Evolutionary conservation across 2,797 vertebrate species (phyloP), one percentile per base, ranked within the genome.

Genomic region (Taeniopygia guttata): DNA sequence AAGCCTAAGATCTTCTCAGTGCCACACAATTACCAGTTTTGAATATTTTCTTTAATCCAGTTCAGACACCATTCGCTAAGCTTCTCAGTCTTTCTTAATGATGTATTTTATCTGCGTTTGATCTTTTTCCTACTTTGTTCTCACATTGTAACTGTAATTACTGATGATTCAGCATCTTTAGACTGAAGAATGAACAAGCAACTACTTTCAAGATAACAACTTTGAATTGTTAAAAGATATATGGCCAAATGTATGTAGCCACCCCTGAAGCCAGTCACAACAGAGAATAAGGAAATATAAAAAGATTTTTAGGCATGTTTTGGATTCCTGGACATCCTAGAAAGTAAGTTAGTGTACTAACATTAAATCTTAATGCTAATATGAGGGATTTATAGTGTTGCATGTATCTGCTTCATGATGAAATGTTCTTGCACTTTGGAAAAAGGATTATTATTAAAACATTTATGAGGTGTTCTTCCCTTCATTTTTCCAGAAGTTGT

Each of bases 41-140:
- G 30, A 73, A 64, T 72, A 68, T 77, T 52, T 94, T 90, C 46
- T 73, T 87, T 96, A 87, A 93, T 72, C 32, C 34, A 86, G 60
- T n/a, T 93, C 38, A 92, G 46, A 73, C 49, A 62, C 19, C 12
- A 36, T 75, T 87, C 56, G 73, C 40, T 62, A 78, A 92, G n/a
- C 29, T 73, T 82, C 55, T 78, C 55, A 45, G 13, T 86, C 36
- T 48, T 84, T 80, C 68, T 85, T 62, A 94, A 84, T 59, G 10
- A 51, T 51, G 4, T 9, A 2, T 63, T 88, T 84, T 92, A 92
- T 42, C 14, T 5, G 1, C 0, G 0, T 92, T 86, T 93, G 70
- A 87, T 89, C 49, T 69, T 81, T 78, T 63, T 19, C 16, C 13
- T 26, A 17, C 2, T 43, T 70, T 67, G 13, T 63, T 95, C 66